phyloP scores from a whole-genome alignment of 2,888 invertebrate genomes.

The Malthinus flaveolus region DNA sequence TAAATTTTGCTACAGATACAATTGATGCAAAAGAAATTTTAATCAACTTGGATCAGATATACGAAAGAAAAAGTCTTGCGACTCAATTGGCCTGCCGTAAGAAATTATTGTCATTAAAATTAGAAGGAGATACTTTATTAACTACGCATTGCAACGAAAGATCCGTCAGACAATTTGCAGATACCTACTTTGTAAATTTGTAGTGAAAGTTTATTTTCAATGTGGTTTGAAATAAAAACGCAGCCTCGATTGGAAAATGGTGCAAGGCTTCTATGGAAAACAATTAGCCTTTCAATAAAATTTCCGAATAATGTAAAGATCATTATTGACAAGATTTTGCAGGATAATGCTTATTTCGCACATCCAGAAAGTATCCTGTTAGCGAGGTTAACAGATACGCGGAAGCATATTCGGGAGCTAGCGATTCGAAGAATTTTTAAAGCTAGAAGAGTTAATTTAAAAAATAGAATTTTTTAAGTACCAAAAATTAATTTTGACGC shows the following conservation, averaged over 20 bases:
- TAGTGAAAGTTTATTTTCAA: neutral
- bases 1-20: neutral
- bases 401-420: neutral
- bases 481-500: constrained; percentile 2
- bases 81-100: constrained; percentile 38
- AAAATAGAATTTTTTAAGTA: constrained; percentile 1
- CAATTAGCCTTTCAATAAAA: neutral
- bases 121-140: constrained; percentile 28
- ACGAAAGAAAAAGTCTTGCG: constrained; percentile 36
- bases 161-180: neutral
- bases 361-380: neutral
- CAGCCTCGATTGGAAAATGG: neutral
- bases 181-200: neutral
- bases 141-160: constrained; percentile 37
- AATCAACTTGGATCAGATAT: constrained; percentile 21
- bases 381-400: neutral
- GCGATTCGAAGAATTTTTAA: constrained; percentile 1
- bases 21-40: neutral
- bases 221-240: constrained; percentile 1
- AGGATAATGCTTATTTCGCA: constrained; percentile 2
- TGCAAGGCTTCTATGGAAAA: neutral
- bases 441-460: neutral
- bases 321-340: neutral
- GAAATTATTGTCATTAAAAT: constrained; percentile 34
- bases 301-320: neutral